phyloP scores from a whole-genome alignment of 2,113 vertebrate genomes.

The Emydura subglobosa region DNA sequence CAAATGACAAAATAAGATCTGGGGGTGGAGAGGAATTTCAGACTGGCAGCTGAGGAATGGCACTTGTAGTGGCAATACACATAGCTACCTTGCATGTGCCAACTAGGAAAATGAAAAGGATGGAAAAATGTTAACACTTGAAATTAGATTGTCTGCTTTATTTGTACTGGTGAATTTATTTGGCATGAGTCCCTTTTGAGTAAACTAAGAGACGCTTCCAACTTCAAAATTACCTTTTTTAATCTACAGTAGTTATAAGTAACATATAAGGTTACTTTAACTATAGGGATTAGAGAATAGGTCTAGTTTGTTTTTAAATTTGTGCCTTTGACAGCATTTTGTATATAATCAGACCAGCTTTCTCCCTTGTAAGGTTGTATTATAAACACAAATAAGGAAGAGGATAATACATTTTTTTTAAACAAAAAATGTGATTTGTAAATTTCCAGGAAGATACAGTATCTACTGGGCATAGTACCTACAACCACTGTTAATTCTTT shows the following conservation, averaged over 20 bases:
- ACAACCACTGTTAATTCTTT: neutral
- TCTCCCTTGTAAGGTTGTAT: neutral
- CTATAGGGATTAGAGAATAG: too few relatives aligned
- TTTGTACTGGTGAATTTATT: accelerated
- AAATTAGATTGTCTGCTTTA: neutral
- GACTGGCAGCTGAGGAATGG: constrained; percentile 28
- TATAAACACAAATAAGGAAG: neutral
- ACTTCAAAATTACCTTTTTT: neutral
- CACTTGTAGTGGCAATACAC: neutral
- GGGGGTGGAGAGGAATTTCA: constrained; percentile 33
- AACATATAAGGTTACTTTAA: too few relatives aligned
- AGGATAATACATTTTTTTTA: neutral
- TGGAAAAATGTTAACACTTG: neutral
- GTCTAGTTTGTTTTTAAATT: neutral
- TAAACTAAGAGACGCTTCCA: neutral
- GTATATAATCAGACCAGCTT: accelerated
- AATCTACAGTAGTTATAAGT: too few relatives aligned
- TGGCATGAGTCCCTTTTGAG: neutral
- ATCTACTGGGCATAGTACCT: neutral
- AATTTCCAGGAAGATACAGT: too few relatives aligned
- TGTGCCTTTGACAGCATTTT: neutral
- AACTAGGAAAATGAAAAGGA: neutral
- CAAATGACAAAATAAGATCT: constrained; percentile 57
- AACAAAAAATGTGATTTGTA: neutral
- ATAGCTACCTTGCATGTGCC: neutral